Conservation (phyloP, 2,888 invertebrate genomes). For the Chorisops tibialis region DNA sequence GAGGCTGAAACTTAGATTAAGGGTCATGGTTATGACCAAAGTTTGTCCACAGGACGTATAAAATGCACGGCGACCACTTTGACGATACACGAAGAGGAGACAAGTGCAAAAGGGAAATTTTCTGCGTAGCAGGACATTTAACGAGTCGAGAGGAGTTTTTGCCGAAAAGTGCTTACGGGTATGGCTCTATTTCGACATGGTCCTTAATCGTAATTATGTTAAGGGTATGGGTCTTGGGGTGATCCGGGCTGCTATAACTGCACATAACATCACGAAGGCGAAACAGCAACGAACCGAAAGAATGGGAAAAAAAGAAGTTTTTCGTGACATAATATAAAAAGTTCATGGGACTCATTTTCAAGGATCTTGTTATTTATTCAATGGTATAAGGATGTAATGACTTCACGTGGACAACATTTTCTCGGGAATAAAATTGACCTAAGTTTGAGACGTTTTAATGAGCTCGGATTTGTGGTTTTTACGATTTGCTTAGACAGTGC, state of each 20-base stretch:
- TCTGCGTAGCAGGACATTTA: not conserved
- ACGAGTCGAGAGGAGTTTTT: not conserved
- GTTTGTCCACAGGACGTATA: not conserved
- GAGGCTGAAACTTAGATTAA: conserved; percentile 22
- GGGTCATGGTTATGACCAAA: conserved; percentile 22
- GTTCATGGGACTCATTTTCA: conserved; percentile 4
- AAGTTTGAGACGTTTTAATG: conserved; percentile 28
- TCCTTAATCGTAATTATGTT: conserved; percentile 29
- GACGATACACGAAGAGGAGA: not conserved
- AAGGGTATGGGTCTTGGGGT: not conserved
- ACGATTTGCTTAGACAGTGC: conserved; percentile 2
- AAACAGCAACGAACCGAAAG: conserved; percentile 1
- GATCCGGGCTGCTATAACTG: not conserved
- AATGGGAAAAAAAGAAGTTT: conserved; percentile 20
- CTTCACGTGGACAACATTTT: conserved; percentile 14
- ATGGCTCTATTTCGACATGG: conserved; percentile 23
- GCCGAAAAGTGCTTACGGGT: conserved; percentile 26
- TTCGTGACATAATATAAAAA: conserved; percentile 22
- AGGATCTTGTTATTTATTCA: not conserved
- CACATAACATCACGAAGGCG: too few species aligned
- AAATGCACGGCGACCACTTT: not conserved
- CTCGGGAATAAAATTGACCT: conserved; percentile 16
- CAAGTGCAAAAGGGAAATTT: not conserved
- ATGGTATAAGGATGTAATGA: conserved; percentile 1
- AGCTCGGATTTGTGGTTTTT: conserved; percentile 6